Evolutionary conservation across 1,140 invertebrate species (phyloP).

Genomic region (Melitaea cinxia): DNA sequence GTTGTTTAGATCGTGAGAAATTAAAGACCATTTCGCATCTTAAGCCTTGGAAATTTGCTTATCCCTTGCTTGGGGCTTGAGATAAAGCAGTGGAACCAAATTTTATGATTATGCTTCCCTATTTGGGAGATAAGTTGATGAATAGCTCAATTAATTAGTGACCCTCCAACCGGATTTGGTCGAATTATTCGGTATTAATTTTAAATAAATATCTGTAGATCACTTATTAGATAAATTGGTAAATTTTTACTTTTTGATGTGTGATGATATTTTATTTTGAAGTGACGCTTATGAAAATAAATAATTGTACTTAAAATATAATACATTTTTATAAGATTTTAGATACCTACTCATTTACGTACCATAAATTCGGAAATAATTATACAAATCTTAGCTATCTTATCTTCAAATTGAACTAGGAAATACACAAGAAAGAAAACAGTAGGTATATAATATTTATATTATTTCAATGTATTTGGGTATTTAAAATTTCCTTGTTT

Average conservation of each 20-base stretch:
- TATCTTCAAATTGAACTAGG: no score
- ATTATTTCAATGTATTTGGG: no score
- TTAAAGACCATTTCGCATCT: conserved; percentile 22
- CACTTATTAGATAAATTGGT: background rate
- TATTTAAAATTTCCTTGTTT: no score
- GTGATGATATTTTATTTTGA: background rate
- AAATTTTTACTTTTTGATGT: background rate
- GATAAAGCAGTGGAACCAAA: conserved; percentile 31
- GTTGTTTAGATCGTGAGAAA: conserved; percentile 29
- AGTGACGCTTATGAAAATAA: no score
- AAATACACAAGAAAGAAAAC: no score
- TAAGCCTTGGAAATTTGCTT: conserved; percentile 35
- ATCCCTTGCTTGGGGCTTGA: conserved; percentile 34
- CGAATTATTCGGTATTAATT: conserved; percentile 8
- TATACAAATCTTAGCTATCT: no score
- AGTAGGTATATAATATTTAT: no score
- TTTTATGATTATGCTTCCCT: conserved; percentile 28
- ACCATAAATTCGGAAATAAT: no score
- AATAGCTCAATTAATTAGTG: conserved; percentile 32
- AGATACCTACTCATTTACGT: no score
- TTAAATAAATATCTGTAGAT: no score
- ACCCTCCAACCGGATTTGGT: conserved; percentile 17
- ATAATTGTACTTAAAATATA: no score
- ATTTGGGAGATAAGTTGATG: conserved; percentile 30
- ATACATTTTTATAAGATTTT: no score